Conservation (phyloP, 2,888 invertebrate genomes). For the Muscina levida region DNA sequence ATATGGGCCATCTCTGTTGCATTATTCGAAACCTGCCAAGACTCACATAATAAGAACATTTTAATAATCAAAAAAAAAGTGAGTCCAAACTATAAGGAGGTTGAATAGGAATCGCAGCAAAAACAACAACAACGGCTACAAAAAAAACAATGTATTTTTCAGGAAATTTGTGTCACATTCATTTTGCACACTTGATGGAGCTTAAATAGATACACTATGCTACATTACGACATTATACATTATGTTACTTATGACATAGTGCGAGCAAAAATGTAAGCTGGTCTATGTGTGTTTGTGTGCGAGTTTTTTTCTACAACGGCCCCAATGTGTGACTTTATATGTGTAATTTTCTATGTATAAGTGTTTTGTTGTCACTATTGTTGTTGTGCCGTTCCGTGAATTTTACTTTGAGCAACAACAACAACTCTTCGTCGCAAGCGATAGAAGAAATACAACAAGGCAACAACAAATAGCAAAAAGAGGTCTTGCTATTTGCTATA, state of each 20-base stretch:
- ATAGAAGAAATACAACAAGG: background rate
- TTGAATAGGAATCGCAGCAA: background rate
- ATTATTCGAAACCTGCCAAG: constrained; percentile 8
- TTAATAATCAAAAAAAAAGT: constrained; percentile 13
- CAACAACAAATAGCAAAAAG: constrained; percentile 22
- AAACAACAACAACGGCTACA: constrained; percentile 21
- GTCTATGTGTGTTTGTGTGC: background rate
- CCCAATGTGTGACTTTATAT: background rate
- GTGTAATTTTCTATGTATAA: too few species aligned
- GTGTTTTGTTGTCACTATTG: background rate
- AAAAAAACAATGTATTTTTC: constrained; percentile 45
- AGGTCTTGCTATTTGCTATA: constrained; percentile 7
- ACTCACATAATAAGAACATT: constrained; percentile 21
- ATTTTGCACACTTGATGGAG: constrained; percentile 74
- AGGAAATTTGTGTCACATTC: constrained; percentile 77
- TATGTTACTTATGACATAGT: constrained; percentile 30
- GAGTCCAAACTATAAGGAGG: background rate
- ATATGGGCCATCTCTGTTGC: constrained; percentile 42
- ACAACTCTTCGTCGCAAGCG: constrained; percentile 14
- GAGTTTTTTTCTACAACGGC: too few species aligned
- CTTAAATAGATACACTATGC: constrained; percentile 57
- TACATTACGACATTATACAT: constrained; percentile 18
- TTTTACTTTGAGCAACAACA: background rate
- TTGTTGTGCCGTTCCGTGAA: background rate
- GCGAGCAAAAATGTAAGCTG: background rate